A percentile compares a stretch with the other conserved stretches of the same genome.
These are phyloP conservation scores for Alentia gelatinosa DNA, from an alignment of 2,888 invertebrate species.

Conservation along the genomic window DNA sequence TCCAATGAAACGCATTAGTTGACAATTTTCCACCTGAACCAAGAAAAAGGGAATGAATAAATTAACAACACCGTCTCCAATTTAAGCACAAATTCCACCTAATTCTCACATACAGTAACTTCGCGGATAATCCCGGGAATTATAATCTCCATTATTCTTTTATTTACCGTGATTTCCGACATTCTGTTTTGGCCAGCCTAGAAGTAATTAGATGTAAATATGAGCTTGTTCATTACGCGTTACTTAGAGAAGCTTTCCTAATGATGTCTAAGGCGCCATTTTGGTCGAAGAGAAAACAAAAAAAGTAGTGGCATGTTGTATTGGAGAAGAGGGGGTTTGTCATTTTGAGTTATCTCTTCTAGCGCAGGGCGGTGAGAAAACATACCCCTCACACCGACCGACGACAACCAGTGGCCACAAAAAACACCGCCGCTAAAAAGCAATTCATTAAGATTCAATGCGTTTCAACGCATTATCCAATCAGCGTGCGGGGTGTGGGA, in stretches of 20 bases:
- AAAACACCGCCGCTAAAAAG: conserved; percentile 23
- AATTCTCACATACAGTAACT: not conserved
- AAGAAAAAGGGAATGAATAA: not conserved
- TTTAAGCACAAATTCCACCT: not conserved
- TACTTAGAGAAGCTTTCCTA: not conserved
- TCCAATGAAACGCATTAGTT: conserved; percentile 29
- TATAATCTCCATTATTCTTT: too few species aligned
- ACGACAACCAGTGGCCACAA: not conserved
- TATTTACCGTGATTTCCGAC: too few species aligned
- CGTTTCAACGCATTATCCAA: conserved; percentile 39
- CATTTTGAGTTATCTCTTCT: not conserved
- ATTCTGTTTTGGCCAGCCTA: too few species aligned
- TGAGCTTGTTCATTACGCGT: not conserved
- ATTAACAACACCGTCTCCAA: not conserved
- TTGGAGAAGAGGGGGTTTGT: not conserved
- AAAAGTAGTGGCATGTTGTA: not conserved
- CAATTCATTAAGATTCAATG: conserved; percentile 46
- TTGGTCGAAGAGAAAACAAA: not conserved
- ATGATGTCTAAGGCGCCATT: not conserved
- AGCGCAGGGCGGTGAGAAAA: not conserved
- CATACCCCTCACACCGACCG: not conserved
- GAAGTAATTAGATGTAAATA: not conserved
- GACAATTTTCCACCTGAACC: not conserved
- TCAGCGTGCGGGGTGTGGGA: not conserved
- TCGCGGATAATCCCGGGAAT: too few species aligned